phyloP scores from a whole-genome alignment of 2,113 vertebrate genomes.

The Phaethon lepturus region DNA sequence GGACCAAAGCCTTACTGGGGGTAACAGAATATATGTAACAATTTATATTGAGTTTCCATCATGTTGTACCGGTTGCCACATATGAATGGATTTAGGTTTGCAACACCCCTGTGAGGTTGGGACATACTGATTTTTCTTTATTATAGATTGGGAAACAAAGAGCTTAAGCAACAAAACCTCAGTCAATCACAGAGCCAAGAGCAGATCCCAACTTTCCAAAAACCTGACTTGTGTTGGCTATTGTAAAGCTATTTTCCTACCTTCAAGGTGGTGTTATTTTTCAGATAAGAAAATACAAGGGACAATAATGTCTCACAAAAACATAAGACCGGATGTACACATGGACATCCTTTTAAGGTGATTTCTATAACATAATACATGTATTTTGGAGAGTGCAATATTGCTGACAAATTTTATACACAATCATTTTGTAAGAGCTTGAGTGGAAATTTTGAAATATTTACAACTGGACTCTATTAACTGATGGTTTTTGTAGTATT shows the following conservation, averaged over 20 bases:
- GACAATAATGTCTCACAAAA: background rate
- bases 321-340: background rate
- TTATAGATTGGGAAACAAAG: constrained; percentile 41
- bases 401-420: background rate
- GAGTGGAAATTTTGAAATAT: constrained; percentile 4
- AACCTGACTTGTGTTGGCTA: background rate
- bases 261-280: background rate
- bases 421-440: background rate
- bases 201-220: background rate
- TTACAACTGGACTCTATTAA: background rate
- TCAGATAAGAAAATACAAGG: background rate
- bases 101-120: background rate
- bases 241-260: background rate
- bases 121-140: constrained; percentile 50
- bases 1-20: constrained; percentile 43
- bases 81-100: constrained; percentile 29
- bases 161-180: constrained; percentile 16
- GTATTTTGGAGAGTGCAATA: background rate
- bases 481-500: background rate
- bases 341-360: background rate
- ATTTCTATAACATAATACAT: background rate
- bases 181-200: background rate
- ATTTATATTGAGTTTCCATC: constrained; percentile 60
- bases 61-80: constrained; percentile 13
- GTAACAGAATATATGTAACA: constrained; percentile 53